phyloP scores from a whole-genome alignment of 1,140 invertebrate species.

The Procambarus clarkii region DNA sequence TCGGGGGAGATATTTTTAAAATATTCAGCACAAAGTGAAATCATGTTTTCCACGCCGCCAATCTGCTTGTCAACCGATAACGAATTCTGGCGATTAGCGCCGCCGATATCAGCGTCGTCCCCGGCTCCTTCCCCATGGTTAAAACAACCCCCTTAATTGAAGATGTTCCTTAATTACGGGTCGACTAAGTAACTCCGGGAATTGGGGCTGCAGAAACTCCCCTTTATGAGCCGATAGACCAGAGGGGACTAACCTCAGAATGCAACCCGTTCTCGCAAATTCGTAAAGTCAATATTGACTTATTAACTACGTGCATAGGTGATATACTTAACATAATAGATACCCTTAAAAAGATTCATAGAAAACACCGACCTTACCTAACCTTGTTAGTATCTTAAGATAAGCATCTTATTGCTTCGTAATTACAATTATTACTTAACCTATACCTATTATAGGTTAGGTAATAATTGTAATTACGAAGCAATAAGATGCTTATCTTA shows the following conservation, averaged over 20 bases:
- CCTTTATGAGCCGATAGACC: constrained; percentile 20
- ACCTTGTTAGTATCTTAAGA: no score
- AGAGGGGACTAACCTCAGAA: background rate
- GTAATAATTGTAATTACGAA: no score
- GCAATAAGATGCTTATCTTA: no score
- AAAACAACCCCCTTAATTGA: constrained; percentile 51
- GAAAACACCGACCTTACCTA: no score
- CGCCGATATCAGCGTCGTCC: background rate
- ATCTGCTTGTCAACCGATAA: constrained; percentile 64
- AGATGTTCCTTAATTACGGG: constrained; percentile 44
- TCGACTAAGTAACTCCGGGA: constrained; percentile 24
- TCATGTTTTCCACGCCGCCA: constrained; percentile 41
- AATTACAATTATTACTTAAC: no score
- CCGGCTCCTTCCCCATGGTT: constrained; percentile 18
- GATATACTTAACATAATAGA: no score
- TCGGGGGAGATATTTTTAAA: background rate
- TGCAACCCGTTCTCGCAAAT: no score
- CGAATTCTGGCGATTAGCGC: constrained; percentile 38
- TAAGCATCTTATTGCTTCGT: no score
- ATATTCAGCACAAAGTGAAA: constrained; percentile 64
- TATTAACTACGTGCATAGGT: no score
- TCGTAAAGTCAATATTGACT: no score
- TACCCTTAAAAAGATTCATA: no score
- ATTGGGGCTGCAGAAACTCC: background rate
- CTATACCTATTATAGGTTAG: no score